Base-by-base conservation (phyloP, 2,888 invertebrate genomes). In the Sesia bembeciformis region DNA sequence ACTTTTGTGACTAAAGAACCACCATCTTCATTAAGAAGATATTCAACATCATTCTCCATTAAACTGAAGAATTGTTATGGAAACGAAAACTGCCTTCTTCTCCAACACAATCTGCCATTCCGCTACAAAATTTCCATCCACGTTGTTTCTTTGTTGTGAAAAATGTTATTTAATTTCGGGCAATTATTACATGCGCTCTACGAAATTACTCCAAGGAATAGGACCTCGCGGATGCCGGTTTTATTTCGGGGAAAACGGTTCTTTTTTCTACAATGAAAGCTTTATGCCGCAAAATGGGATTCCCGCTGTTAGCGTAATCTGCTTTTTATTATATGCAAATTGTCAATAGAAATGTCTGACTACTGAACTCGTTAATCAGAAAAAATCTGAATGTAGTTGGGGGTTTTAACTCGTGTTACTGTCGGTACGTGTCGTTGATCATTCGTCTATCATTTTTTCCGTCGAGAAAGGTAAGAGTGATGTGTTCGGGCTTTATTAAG, bases 121-220 rank as follows among this genome's bases (percentile, higher is more conserved):
- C 70, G 71, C 76, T 72, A 65, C 72, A 72, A 75, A 77, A 78
- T 82, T 81, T 79, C 72, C 78, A 76, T 78, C 74, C 76, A 67
- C 75, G 71, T 76, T 78, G 78, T 80, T 83, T 81, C 82, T 81
- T 81, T 83, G 81, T 85, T 82, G 81, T 83, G 82, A 85, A 84
- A 81, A 83, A 81, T 86, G 76, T 84, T 84, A 86, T 88, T 87
- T 87, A 86, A 88, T 88, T 87, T 83, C 68, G 64, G 74, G 81
- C 86, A 88, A 87, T 88, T 84, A 88, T 88, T 87, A 85, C 84
- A 83, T 78, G 81, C 84, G 83, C 82, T 87, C 81, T 81, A 78
- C 84, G 76, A 77, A 86, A 88, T 88, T 88, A 87, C 88, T 85
- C 86, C 64, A 80, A 86, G 87, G 87, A 84, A 87, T 85, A 83